Evolutionary conservation across 2,113 vertebrate genomes (phyloP), one percentile per base, ranked within the genome.

Genomic region (Calyptomena viridis): DNA sequence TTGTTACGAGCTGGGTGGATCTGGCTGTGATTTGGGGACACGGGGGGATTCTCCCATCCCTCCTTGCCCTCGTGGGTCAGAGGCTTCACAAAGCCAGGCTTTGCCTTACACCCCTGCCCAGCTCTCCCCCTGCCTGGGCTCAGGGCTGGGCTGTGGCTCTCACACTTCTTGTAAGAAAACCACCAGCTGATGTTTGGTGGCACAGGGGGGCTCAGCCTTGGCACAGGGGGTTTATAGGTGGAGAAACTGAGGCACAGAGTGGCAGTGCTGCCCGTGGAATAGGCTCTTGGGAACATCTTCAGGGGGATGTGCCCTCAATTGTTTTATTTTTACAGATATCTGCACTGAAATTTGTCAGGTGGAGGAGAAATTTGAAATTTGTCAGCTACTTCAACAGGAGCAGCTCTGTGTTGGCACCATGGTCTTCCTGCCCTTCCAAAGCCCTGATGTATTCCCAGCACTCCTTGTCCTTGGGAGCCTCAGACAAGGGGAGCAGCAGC

Each of bases 21-120:
- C 33, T 1, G 1, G 30, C 49, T 84, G 56, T 0, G 10, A 24
- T 46, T 1, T 33, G 56, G 49, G 56, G 31, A 37, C 2, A 2
- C 2, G 2, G 55, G 55, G 30, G 52, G 8, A 33, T 12, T 84
- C 49, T 47, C 24, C 47, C 2, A 3, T 15, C 35, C 12, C 35
- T 63, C 72, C 72, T 63, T 25, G 39, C 28, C 23, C 19, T 24
- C 11, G 20, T 40, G 69, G 46, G 28, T 10, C 30, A 27, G 25
- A 60, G n/a, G 17, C 22, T 60, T 60, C 35, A 12, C 22, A 35
- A 39, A 60, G 35, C 59, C 35, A 60, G 35, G 11, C 59, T 39
- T 35, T 62, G 37, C 59, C 59, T 62, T 18, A 12, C 24, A 5
- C 24, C 37, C 39, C 60, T 63, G 60, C 60, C 60, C 60, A 40